A percentile compares a stretch with the other conserved stretches of the same genome.
These are phyloP conservation scores for Mola mola DNA, from an alignment of 2,113 vertebrate species.

Conservation along the genomic window DNA sequence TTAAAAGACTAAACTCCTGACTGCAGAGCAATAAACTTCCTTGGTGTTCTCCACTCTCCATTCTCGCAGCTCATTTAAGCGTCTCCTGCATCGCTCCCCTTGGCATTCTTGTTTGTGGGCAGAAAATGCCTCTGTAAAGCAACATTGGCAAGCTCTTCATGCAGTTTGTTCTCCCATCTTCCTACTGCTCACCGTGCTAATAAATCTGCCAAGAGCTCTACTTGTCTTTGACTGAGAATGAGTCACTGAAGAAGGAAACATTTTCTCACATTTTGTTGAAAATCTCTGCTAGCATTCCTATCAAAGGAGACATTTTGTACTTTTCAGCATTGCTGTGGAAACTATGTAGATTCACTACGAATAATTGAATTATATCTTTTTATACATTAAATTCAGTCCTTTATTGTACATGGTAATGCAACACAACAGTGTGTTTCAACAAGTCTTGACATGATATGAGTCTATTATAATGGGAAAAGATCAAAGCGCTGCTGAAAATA, in stretches of 20 bases:
- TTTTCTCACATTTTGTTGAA: constrained; percentile 2
- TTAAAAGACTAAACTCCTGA: constrained; percentile 1
- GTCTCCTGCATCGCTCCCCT: constrained; percentile 25
- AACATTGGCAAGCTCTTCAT: constrained; percentile 45
- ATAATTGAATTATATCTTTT: too few relatives aligned
- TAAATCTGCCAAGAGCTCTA: constrained; percentile 34
- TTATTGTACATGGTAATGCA: too few relatives aligned
- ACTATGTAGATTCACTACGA: too few relatives aligned
- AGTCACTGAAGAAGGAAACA: constrained; percentile 21
- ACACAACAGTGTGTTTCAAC: too few relatives aligned
- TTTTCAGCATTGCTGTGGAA: too few relatives aligned
- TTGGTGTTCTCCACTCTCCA: too few relatives aligned
- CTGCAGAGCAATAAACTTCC: constrained; percentile 23
- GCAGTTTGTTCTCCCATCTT: constrained; percentile 51
- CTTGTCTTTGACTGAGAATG: constrained; percentile 20
- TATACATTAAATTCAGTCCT: too few relatives aligned
- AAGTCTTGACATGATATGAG: too few relatives aligned
- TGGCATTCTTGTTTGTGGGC: constrained; percentile 47
- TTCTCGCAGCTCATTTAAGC: constrained; percentile 48
- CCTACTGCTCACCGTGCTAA: constrained; percentile 17
- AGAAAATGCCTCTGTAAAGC: constrained; percentile 43
- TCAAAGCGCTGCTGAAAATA: too few relatives aligned
- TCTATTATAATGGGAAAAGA: too few relatives aligned
- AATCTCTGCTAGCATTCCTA: too few relatives aligned
- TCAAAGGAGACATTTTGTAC: too few relatives aligned